A percentile compares a stretch with the other conserved stretches of the same genome.
Evolutionary conservation across 1,140 invertebrate species (phyloP).

Genomic region (Nephila pilipes): DNA sequence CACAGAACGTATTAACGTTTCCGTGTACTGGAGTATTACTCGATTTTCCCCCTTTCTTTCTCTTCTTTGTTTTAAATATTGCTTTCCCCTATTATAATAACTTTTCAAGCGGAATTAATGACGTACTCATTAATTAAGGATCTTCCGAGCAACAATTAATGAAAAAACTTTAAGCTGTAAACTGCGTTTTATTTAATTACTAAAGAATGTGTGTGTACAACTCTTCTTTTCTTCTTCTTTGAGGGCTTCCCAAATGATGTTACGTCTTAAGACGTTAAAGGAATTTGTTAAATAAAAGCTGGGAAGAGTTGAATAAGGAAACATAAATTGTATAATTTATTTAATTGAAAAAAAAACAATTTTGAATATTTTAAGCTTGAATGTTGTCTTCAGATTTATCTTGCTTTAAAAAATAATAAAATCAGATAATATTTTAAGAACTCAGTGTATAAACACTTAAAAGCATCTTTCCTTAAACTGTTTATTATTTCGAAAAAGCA

Average conservation of each 20-base stretch:
- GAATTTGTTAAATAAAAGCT: too few species aligned
- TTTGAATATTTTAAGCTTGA: too few species aligned
- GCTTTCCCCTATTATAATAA: not conserved
- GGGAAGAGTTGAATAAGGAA: too few species aligned
- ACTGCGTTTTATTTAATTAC: conserved; percentile 2
- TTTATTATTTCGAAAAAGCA: too few species aligned
- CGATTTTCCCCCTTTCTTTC: not conserved
- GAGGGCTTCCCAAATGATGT: not conserved
- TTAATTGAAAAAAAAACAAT: too few species aligned
- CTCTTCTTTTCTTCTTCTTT: not conserved
- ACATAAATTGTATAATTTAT: too few species aligned
- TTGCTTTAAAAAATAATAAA: too few species aligned
- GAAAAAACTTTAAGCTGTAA: conserved; percentile 24
- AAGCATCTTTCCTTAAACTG: too few species aligned
- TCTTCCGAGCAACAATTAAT: not conserved
- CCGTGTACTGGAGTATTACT: not conserved
- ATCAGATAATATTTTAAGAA: too few species aligned
- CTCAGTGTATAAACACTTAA: too few species aligned
- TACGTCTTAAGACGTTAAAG: not conserved
- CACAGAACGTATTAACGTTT: not conserved
- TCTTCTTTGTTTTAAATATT: not conserved
- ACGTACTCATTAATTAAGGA: not conserved
- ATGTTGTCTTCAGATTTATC: too few species aligned
- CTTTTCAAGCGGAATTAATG: not conserved
- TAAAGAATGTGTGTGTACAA: not conserved